A percentile compares a stretch with the other conserved stretches of the same genome.
Evolutionary conservation across 2,113 vertebrate genomes (phyloP).

Genomic region (Microcebus tavaratra): DNA sequence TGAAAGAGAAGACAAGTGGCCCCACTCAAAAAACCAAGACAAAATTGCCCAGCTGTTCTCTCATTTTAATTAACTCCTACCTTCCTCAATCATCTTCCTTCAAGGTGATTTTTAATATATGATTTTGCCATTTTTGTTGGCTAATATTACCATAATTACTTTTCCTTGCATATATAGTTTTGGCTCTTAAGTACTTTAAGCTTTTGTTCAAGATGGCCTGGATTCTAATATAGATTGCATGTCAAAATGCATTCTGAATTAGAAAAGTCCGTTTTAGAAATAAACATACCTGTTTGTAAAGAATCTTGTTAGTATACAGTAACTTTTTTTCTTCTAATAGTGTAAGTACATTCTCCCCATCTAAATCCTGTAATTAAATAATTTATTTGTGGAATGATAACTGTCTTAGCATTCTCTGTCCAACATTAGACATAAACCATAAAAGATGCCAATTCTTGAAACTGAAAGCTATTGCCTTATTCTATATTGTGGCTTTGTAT

Average conservation of each 20-base stretch:
- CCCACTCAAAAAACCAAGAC: background rate
- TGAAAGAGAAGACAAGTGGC: background rate
- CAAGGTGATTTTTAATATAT: background rate
- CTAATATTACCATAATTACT: background rate
- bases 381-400: background rate
- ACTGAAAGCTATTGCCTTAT: background rate
- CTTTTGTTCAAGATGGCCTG: background rate
- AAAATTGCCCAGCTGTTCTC: background rate
- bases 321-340: background rate
- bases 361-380: background rate
- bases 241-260: constrained; percentile 10
- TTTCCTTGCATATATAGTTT: background rate
- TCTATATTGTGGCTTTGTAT: background rate
- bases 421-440: background rate
- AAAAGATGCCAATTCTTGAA: constrained; percentile 50
- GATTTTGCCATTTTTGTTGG: background rate
- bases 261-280: constrained; percentile 18
- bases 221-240: background rate
- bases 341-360: background rate
- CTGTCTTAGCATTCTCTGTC: background rate
- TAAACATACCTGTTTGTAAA: background rate
- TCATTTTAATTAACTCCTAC: constrained; percentile 27
- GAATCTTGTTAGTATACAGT: background rate
- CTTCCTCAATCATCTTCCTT: background rate
- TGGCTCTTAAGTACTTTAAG: background rate